Conservation (phyloP, 2,797 vertebrate species). For the Emydoidea blandingii region DNA sequence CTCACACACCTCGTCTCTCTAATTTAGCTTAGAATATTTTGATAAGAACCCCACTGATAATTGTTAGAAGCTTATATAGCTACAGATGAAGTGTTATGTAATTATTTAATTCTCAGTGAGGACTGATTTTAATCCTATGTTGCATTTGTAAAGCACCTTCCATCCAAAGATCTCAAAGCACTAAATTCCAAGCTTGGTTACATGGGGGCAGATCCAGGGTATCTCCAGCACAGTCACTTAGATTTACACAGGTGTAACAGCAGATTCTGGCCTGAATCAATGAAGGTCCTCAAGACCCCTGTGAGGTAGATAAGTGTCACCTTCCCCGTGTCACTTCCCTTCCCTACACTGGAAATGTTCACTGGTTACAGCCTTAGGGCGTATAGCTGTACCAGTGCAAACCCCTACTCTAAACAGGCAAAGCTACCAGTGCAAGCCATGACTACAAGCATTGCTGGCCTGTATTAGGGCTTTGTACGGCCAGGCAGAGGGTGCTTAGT, state of each 20-base stretch:
- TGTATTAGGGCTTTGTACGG: neutral
- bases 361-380: neutral
- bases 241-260: neutral
- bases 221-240: neutral
- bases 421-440: neutral
- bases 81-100: neutral
- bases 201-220: neutral
- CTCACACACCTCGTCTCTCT: neutral
- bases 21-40: neutral
- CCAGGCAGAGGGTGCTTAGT: neutral
- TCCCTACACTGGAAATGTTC: neutral
- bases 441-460: neutral
- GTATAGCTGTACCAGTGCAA: neutral
- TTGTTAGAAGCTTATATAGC: neutral
- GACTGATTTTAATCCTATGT: neutral
- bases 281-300: constrained; percentile 26
- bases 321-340: neutral
- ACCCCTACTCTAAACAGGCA: neutral
- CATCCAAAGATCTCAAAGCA: neutral
- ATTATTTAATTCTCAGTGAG: neutral
- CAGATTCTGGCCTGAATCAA: neutral
- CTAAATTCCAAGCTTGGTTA: neutral
- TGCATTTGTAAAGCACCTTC: neutral
- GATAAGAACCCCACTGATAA: neutral
- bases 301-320: neutral